Base-by-base conservation (phyloP, 2,797 vertebrate species). In the Danio albolineatus region DNA sequence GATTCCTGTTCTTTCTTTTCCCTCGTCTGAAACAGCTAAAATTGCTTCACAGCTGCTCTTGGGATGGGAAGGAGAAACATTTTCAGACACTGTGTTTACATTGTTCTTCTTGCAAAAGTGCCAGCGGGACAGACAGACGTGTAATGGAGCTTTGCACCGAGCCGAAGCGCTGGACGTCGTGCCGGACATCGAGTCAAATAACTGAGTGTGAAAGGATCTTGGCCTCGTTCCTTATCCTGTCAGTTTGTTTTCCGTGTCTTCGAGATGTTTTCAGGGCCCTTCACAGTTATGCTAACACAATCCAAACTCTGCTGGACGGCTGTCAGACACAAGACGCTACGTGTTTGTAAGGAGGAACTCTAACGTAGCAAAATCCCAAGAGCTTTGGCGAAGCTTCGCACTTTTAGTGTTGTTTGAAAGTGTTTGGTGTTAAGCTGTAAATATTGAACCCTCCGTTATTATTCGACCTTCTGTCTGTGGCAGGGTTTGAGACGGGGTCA, bases 371-470 rank as follows among this genome's bases (percentile, higher is more conserved):
- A 6, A 53, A 51, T 62, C 39, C 69, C 16, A 19, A 39, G 16
- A 73, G 57, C 72, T 75, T 78, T 67, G 66, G 78, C 41, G 71
- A 41, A 38, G 38, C 53, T 54, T 48, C 60, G 49, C n/a, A 65
- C 49, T 75, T 82, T 70, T 71, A 83, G 83, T 59, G 39, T 73
- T 85, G 80, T 84, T 86, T 87, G 54, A 72, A 82, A 65, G 69
- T 78, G 73, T 79, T 71, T 76, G 38, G 57, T 74, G 74, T 79
- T 54, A 39, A 65, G 67, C 36, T 39, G 64, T 67, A 57, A 67
- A 71, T 39, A 75, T 73, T n/a, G 16, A 75, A 67, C 75, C 53
- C 64, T 67, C 84, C 81, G 56, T 14, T 49, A 71, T 78, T 83
- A 71, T 54, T 82, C 81, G 56, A 28, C 41, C 16, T 38, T 46